Evolutionary conservation across 2,888 invertebrate species (phyloP).

Genomic region (Heteromurus nitidus): DNA sequence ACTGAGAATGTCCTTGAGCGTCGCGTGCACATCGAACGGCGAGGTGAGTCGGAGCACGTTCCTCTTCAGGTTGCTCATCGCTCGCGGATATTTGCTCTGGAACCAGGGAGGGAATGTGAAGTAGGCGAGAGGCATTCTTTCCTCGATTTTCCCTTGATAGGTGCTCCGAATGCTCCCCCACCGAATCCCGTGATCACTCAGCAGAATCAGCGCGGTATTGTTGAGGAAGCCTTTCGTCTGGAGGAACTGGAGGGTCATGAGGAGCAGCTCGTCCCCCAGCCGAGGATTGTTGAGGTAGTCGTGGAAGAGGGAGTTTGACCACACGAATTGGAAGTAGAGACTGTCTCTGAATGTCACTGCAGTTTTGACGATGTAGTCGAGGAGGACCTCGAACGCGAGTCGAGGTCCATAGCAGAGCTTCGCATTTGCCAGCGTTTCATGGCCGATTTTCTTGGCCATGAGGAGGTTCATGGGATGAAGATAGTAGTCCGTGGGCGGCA

Average conservation of each 20-base stretch:
- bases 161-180: constrained; percentile 90
- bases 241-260: constrained; percentile 79
- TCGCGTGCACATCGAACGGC: constrained; percentile 70
- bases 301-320: constrained; percentile 89
- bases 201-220: constrained; percentile 81
- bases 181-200: constrained; percentile 94
- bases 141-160: constrained; percentile 87
- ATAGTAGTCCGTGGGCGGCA: constrained; percentile 90
- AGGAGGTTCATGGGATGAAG: constrained; percentile 83
- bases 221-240: constrained; percentile 79
- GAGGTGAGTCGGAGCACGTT: constrained; percentile 62
- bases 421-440: constrained; percentile 81
- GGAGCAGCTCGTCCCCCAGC: constrained; percentile 82
- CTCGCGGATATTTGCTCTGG: constrained; percentile 78
- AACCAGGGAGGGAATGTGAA: constrained; percentile 85
- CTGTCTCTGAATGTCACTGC: constrained; percentile 78
- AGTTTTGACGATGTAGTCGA: constrained; percentile 84
- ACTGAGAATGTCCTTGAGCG: constrained; percentile 69
- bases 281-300: constrained; percentile 88
- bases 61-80: constrained; percentile 51
- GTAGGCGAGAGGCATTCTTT: constrained; percentile 88
- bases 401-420: constrained; percentile 80
- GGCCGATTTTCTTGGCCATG: constrained; percentile 81
- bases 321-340: constrained; percentile 88
- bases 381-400: constrained; percentile 83